Conservation (phyloP, 2,888 invertebrate species). For the Patella ulyssiponensis region DNA sequence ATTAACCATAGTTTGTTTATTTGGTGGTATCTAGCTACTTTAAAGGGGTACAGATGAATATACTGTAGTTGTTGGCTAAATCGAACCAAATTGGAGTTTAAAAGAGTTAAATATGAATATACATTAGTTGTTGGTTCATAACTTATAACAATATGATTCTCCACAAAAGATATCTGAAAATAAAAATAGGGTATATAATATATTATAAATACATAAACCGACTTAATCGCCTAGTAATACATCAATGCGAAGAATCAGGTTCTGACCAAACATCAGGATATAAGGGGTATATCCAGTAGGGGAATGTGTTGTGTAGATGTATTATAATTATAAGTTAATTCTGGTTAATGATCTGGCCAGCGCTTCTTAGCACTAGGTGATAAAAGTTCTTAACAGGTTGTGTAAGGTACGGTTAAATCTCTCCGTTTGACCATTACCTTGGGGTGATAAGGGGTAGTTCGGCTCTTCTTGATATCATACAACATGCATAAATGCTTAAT, state of each 20-base stretch:
- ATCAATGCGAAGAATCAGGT: slow-evolving; percentile 31
- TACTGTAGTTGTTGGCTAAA: no score
- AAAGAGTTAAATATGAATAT: no score
- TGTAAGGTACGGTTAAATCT: slow-evolving; percentile 35
- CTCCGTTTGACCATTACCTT: slow-evolving; percentile 32
- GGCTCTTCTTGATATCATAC: slow-evolving; percentile 21
- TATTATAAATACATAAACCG: no score
- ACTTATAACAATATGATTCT: no score
- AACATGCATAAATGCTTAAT: slow-evolving; percentile 30
- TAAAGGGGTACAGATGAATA: no score
- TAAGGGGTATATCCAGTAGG: slow-evolving; percentile 33
- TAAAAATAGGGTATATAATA: no score
- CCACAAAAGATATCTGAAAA: no score
- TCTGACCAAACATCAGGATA: slow-evolving; percentile 25
- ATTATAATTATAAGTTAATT: slow-evolving; percentile 29
- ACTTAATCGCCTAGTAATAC: slow-evolving; percentile 18
- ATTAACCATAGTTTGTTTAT: no score
- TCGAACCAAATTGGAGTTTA: no score
- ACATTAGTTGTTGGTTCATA: no score
- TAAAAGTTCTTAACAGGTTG: no score
- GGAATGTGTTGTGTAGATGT: slow-evolving; percentile 27
- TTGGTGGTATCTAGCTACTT: no score
- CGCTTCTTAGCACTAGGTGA: slow-evolving; percentile 22
- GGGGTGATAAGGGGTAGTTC: slow-evolving; percentile 36
- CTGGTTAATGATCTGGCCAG: slow-evolving; percentile 30